Base-by-base conservation (phyloP, 2,888 invertebrate species). In the Eristalis arbustorum region DNA sequence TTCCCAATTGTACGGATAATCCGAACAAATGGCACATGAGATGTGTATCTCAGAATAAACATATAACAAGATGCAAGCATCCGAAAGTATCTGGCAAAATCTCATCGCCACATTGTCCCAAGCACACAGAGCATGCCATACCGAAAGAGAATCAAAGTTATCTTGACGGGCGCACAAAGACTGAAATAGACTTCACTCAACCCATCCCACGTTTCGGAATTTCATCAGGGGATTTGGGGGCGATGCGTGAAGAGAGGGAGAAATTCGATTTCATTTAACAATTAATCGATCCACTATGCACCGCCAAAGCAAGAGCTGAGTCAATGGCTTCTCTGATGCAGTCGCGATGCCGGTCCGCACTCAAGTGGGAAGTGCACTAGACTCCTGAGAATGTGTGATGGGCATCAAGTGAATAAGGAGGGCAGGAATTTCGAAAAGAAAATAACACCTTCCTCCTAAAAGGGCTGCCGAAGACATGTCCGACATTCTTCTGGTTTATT, bases 241-340 rank as follows among this genome's bases (percentile, higher is more conserved):
- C 2, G 49, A 37, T 68, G 22, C 25, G 22, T 42, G 68, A 31
- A 23, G 23, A 40, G 67, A 61, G 73, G 62, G 31, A 25, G 49
- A 49, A 49, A 42, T 37, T 74, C 61, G 81, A 73, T 61, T 81
- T 37, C 69, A 66, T 72, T 84, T 61, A 77, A 69, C 81, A 85
- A 81, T 85, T 77, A 85, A 85, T 82, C 82, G 77, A 82, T 77
- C 64, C 59, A 42, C n/a, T 40, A 3, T 42, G 23, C 61, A 6
- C 8, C 10, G 1, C 49, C n/a, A n/a, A n/a, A 18, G 49, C 49
- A 18, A 18, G 18, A 10, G 56, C 40, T 72, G 62, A 71, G 56
- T 66, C 66, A 63, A 76, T 72, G 67, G 42, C 42, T 76, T 73
- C 81, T 69, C 49, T 2, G 49, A 49, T 49, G 49, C 49, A 49